Evolutionary conservation across 2,797 vertebrate genomes (phyloP).

Genomic region (Amazonetta brasiliensis): DNA sequence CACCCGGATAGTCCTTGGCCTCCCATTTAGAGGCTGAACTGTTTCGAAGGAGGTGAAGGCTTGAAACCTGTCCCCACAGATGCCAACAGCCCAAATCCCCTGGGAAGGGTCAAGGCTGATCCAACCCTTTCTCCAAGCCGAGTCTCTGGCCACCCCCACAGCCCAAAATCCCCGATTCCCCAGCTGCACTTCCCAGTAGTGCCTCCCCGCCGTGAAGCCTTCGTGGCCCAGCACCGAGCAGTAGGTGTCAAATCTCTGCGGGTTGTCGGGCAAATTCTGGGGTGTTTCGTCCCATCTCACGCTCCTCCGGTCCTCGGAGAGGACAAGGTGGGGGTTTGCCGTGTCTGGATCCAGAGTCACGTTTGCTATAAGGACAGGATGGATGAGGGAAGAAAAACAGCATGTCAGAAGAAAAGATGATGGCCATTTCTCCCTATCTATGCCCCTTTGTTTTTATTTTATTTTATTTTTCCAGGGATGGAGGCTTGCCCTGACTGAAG

Average conservation of each 20-base stretch:
- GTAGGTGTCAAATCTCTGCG: conserved; percentile 83
- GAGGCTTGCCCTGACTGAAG: neutral
- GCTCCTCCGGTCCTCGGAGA: conserved; percentile 77
- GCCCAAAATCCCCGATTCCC: conserved; percentile 83
- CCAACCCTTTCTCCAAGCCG: conserved; percentile 78
- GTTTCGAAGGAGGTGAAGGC: conserved; percentile 21
- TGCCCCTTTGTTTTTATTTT: neutral
- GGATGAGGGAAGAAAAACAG: neutral
- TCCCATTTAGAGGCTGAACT: neutral
- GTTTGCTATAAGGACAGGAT: neutral
- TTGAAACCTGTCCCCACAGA: neutral
- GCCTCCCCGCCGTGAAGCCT: conserved; percentile 79
- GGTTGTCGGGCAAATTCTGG: conserved; percentile 58
- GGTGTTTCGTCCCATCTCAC: conserved; percentile 75
- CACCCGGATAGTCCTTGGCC: neutral
- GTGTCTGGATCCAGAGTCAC: conserved; percentile 71
- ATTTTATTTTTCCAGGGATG: neutral
- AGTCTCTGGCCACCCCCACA: conserved; percentile 82
- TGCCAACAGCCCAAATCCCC: conserved; percentile 37
- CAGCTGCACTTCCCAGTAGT: conserved; percentile 84
- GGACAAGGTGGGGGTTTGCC: conserved; percentile 80
- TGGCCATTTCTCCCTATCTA: neutral
- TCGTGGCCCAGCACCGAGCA: conserved; percentile 82
- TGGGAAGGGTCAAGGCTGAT: conserved; percentile 14
- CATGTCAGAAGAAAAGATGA: neutral